Percentiles rank a stretch among this genome's conserved stretches.
Conservation (phyloP, 1,140 invertebrate genomes). For the Drosophila cardini region DNA sequence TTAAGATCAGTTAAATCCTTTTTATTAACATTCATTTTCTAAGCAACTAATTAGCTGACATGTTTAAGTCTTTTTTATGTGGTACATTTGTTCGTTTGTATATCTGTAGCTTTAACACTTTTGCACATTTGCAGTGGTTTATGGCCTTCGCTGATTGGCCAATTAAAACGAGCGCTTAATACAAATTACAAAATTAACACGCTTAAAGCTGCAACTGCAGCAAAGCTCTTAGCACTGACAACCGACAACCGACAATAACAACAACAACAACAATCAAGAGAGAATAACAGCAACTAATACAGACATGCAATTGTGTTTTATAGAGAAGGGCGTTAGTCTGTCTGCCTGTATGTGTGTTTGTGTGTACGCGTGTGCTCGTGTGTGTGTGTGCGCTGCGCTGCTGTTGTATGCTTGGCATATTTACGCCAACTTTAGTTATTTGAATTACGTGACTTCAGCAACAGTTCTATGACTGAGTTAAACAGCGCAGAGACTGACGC, state of each 20-base stretch:
- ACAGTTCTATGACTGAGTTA: slow-evolving; percentile 77
- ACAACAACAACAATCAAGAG: slow-evolving; percentile 22
- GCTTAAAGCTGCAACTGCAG: slow-evolving; percentile 49
- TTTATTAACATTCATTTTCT: slow-evolving; percentile 24
- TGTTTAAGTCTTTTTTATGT: slow-evolving; percentile 30
- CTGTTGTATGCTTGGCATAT: slow-evolving; percentile 72
- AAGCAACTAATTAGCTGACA: slow-evolving; percentile 36
- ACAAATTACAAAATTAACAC: slow-evolving; percentile 58
- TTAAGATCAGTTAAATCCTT: slow-evolving; percentile 20
- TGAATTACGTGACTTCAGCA: slow-evolving; percentile 82
- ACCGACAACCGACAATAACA: slow-evolving; percentile 22
- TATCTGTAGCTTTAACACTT: slow-evolving; percentile 1
- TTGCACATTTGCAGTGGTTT: slow-evolving; percentile 46
- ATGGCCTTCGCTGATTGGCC: slow-evolving; percentile 44
- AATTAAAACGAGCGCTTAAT: slow-evolving; percentile 56
- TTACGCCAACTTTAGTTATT: slow-evolving; percentile 83
- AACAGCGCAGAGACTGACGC: slow-evolving; percentile 43
- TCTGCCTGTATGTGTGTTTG: neutral
- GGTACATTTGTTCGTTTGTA: neutral
- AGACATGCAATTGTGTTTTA: slow-evolving; percentile 71
- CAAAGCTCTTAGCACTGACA: slow-evolving; percentile 46
- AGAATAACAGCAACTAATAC: slow-evolving; percentile 17
- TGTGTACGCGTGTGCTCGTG: neutral
- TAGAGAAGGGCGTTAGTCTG: slow-evolving; percentile 54
- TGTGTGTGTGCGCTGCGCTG: slow-evolving; percentile 19